Conservation (phyloP, 2,888 invertebrate genomes). For the Epirrita christyi region DNA sequence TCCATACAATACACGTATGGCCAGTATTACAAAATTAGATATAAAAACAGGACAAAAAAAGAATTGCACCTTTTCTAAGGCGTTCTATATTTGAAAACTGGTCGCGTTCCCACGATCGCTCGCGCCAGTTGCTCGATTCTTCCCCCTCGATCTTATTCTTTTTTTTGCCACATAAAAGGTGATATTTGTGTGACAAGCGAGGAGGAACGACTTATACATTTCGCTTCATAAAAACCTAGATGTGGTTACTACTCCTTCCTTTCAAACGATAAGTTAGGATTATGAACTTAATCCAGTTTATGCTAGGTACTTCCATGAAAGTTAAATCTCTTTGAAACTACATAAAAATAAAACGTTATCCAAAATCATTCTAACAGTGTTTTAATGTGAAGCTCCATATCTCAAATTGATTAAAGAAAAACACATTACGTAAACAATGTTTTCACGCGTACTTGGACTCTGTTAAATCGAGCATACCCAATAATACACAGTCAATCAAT, state of each 20-base stretch:
- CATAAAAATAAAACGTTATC: too few relatives aligned
- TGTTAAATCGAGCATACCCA: conserved; percentile 70
- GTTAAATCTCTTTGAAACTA: too few relatives aligned
- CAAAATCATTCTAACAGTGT: too few relatives aligned
- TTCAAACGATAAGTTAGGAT: conserved; percentile 5
- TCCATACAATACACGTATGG: conserved; percentile 56
- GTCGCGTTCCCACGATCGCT: conserved; percentile 83
- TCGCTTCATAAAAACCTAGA: conserved; percentile 31
- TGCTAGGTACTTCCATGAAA: too few relatives aligned
- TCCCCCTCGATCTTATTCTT: conserved; percentile 69
- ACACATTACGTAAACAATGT: conserved; percentile 55
- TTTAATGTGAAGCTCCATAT: too few relatives aligned
- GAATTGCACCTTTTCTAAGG: conserved; percentile 84
- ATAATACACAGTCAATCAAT: conserved; percentile 71
- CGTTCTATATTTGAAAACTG: conserved; percentile 80
- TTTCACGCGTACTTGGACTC: conserved; percentile 65
- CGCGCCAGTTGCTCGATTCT: conserved; percentile 81
- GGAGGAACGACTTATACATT: conserved; percentile 52
- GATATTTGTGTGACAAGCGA: conserved; percentile 71
- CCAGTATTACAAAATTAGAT: conserved; percentile 63
- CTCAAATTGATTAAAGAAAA: too few relatives aligned
- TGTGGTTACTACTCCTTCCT: conserved; percentile 12
- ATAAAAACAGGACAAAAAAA: conserved; percentile 73
- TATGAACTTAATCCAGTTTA: background rate
- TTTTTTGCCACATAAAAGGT: conserved; percentile 63